Evolutionary conservation across 2,113 vertebrate genomes (phyloP).

Genomic region (Tupaia chinensis): DNA sequence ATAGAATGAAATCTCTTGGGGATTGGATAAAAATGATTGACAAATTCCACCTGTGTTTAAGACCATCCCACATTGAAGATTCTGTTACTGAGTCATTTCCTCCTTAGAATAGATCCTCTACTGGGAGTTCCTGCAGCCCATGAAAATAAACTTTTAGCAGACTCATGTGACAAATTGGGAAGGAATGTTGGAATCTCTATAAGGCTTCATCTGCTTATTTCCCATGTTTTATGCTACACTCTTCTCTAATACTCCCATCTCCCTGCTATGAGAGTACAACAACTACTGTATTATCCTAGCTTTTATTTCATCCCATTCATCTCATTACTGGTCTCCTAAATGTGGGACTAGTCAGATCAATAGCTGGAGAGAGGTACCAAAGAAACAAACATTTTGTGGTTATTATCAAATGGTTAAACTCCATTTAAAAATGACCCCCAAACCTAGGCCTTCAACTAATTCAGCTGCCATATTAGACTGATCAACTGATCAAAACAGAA

Average conservation of each 20-base stretch:
- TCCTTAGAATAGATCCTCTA: background rate
- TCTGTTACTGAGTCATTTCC: background rate
- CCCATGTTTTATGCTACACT: background rate
- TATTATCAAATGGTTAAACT: background rate
- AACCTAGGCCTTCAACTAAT: background rate
- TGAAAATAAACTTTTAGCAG: background rate
- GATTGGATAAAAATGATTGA: background rate
- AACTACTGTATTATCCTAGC: background rate
- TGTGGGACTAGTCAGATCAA: background rate
- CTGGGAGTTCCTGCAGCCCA: background rate
- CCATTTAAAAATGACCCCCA: background rate
- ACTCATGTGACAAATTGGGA: background rate
- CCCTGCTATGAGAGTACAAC: background rate
- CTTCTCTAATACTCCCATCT: background rate
- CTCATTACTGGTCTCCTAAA: background rate
- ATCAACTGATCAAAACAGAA: background rate
- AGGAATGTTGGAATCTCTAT: background rate
- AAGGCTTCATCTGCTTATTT: background rate
- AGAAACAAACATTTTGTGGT: background rate
- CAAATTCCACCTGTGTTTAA: background rate
- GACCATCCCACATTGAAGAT: background rate
- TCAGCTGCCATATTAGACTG: background rate
- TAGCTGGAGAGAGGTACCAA: background rate
- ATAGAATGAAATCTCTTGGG: background rate
- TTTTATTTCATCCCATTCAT: background rate